A percentile compares a stretch with the other conserved stretches of the same genome.
These are phyloP conservation scores for Herpetotheres cachinnans DNA, from an alignment of 2,113 vertebrate species.

Conservation along the genomic window DNA sequence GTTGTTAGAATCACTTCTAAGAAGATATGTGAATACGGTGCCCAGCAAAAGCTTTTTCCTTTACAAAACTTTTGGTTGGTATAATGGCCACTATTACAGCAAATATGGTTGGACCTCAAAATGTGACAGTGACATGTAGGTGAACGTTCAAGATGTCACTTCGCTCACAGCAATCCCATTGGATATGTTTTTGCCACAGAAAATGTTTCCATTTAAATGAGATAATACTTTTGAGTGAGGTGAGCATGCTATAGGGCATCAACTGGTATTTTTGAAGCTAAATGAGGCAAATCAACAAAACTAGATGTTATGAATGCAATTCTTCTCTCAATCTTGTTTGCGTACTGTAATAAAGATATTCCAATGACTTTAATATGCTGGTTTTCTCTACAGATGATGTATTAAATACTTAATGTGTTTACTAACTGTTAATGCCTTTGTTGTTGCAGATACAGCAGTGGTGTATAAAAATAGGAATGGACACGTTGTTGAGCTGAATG, in stretches of 20 bases:
- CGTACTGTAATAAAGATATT: not conserved
- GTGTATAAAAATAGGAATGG: slow-evolving; percentile 92
- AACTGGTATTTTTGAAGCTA: not conserved
- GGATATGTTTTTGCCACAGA: not conserved
- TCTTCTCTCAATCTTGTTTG: not conserved
- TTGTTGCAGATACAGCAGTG: slow-evolving; percentile 87
- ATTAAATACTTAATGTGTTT: slow-evolving; percentile 26
- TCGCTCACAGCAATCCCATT: not conserved
- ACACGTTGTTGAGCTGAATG: slow-evolving; percentile 92
- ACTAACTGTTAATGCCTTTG: slow-evolving; percentile 64
- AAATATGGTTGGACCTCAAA: not conserved
- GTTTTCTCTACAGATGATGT: slow-evolving; percentile 2
- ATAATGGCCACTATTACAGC: not conserved
- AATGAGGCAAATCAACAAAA: not conserved
- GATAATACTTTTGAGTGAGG: not conserved
- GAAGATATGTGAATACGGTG: not conserved
- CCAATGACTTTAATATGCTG: not conserved
- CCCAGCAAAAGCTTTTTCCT: not conserved
- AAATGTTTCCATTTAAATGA: not conserved
- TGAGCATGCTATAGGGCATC: not conserved
- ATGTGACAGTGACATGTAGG: not conserved
- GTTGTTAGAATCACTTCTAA: not conserved
- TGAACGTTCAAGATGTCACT: not conserved
- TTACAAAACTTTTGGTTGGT: not conserved
- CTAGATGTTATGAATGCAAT: not conserved